Base-by-base conservation (phyloP, 2,888 invertebrate species). In the Cryptus armator region DNA sequence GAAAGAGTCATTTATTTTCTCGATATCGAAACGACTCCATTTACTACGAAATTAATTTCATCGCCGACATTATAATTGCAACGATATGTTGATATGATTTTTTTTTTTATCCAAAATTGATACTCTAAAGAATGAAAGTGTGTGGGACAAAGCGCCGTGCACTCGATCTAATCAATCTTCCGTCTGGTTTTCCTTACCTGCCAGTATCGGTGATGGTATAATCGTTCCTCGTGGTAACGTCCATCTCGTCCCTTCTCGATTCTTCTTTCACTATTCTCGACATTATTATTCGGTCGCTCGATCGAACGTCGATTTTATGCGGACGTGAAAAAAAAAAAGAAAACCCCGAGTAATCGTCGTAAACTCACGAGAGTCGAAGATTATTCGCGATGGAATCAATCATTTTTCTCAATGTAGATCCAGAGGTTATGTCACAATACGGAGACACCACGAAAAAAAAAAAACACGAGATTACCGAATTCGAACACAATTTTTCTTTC, bases 171-270 rank as follows among this genome's bases (percentile, higher is more conserved):
- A 78, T 67, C 10, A 85, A 75, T 66, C 46, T 32, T n/a, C 64
- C 56, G 67, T 76, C 64, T 80, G 46, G 70, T 82, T 70, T 29
- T 48, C 43, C 37, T 79, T 85, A 85, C 85, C 81, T 78, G 75
- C 37, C 64, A 56, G 19, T 75, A 19, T 64, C 43, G 62, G 16
- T 81, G 24, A 44, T 14, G 12, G 29, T 29, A 48, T 62, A 56
- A 43, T 59, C 75, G 72, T 75, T 59, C 10, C 78, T 79, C 74
- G 62, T 48, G 43, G 75, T 10, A 70, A 56, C 67, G 53, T 74
- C 66, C 83, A 71, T 80, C 37, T 19, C 64, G 75, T 53, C 24
- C 29, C 68, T 46, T 62, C 64, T 74, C 37, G 62, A 74, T 46
- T 74, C 84, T 46, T 37, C 46, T 56, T 24, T 59, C 76, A 56